Evolutionary conservation across 2,797 vertebrate species (phyloP).

Genomic region (Danio albolineatus): DNA sequence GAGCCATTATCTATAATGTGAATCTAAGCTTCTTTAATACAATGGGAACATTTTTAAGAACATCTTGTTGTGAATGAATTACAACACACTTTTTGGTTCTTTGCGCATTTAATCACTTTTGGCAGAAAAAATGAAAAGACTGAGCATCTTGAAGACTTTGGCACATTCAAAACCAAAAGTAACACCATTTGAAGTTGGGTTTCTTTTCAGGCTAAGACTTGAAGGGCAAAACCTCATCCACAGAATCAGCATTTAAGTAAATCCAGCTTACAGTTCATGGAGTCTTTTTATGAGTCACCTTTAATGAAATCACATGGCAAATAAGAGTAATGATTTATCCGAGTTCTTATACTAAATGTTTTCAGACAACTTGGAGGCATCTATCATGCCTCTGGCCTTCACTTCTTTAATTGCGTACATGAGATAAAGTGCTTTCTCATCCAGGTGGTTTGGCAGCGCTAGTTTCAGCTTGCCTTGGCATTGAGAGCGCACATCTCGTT

Average conservation of each 20-base stretch:
- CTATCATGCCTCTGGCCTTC: constrained; percentile 35
- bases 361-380: constrained; percentile 52
- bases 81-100: background rate
- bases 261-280: constrained; percentile 8
- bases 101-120: constrained; percentile 32
- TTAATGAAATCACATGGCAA: constrained; percentile 44
- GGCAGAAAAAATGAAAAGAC: constrained; percentile 22
- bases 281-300: constrained; percentile 36
- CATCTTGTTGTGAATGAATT: constrained; percentile 15
- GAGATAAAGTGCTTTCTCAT: constrained; percentile 49
- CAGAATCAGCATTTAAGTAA: constrained; percentile 15
- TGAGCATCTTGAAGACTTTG: constrained; percentile 32
- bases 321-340: constrained; percentile 48
- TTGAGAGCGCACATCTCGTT: constrained; percentile 20
- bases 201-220: constrained; percentile 22
- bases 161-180: constrained; percentile 3
- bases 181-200: constrained; percentile 21
- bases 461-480: constrained; percentile 41
- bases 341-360: constrained; percentile 45
- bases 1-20: constrained; percentile 23
- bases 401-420: constrained; percentile 46
- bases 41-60: constrained; percentile 13
- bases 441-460: constrained; percentile 57
- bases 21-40: constrained; percentile 6
- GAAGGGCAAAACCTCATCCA: constrained; percentile 10